Evolutionary conservation across 2,797 vertebrate genomes (phyloP), one percentile per base, ranked within the genome.

Genomic region (Coregonus sp.): DNA sequence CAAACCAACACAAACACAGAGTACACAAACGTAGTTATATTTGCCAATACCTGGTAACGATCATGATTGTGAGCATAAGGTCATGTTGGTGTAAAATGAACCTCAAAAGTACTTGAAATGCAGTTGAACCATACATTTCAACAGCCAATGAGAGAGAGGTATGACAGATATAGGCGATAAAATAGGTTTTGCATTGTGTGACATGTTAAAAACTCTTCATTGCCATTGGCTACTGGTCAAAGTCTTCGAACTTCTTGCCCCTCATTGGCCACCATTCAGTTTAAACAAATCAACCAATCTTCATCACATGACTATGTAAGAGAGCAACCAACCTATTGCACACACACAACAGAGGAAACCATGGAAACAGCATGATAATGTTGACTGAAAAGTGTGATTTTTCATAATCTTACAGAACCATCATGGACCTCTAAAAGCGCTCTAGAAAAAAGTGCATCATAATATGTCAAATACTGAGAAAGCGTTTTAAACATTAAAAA

Each of bases 401-500:
- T 71, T 65, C n/a, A 47, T 47, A n/a, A 52, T 73, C 73, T 81
- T 75, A 79, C 50, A 63, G 75, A 81, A 84, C 76, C 63, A 86
- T 76, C 78, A 70, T 59, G 37, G 83, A 81, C 70, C 77, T 29
- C 70, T 78, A 84, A 87, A 92, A 89, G 85, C 82, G 86, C 92
- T 89, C 78, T 84, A 87, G 83, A 65, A 81, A 89, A 95, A 94
- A 94, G 93, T 94, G 93, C 92, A 86, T 93, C 79, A 85, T 89
- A 87, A 88, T 85, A 89, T 87, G 88, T 89, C 87, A 90, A 93
- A 94, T 93, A 93, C 88, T 87, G 87, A 85, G 86, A 92, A 93
- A 91, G 85, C 89, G 59, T 63, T 63, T 63, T 86, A 72, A 87
- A 94, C 90, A 92, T 92, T 90, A 88, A 92, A 93, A 83, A 93